phyloP scores from a whole-genome alignment of 1,140 invertebrate genomes.

The Ganaspis sp. region DNA sequence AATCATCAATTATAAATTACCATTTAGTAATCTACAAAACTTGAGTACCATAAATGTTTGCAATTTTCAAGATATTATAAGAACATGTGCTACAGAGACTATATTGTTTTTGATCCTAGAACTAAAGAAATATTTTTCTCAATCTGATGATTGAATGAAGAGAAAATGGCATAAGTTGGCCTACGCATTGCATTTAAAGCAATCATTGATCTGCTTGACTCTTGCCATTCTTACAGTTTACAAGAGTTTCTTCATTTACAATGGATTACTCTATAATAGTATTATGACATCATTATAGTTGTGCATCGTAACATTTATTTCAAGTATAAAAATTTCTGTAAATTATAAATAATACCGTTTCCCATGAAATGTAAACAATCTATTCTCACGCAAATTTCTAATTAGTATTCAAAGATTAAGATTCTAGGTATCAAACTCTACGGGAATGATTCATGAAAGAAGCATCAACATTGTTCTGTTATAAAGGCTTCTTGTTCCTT shows the following conservation, averaged over 20 bases:
- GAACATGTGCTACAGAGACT: too few species aligned
- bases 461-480: slow-evolving; percentile 20
- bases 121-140: not conserved
- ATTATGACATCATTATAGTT: not conserved
- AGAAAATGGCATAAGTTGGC: not conserved
- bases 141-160: not conserved
- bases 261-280: not conserved
- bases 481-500: not conserved
- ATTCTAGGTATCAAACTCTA: slow-evolving; percentile 17
- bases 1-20: too few species aligned
- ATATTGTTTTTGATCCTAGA: not conserved
- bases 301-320: not conserved
- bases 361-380: slow-evolving; percentile 12
- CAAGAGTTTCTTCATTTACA: not conserved
- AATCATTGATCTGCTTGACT: slow-evolving; percentile 10
- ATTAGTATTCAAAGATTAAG: slow-evolving; percentile 27
- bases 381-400: slow-evolving; percentile 17
- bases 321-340: not conserved
- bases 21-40: too few species aligned
- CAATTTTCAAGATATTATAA: too few species aligned
- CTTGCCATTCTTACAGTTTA: not conserved
- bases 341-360: slow-evolving; percentile 13
- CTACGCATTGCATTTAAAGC: not conserved
- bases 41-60: too few species aligned
- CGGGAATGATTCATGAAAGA: slow-evolving; percentile 18